Percentiles rank a stretch among this genome's conserved stretches.
phyloP scores from a whole-genome alignment of 2,888 invertebrate genomes.

The Cloeon dipterum region DNA sequence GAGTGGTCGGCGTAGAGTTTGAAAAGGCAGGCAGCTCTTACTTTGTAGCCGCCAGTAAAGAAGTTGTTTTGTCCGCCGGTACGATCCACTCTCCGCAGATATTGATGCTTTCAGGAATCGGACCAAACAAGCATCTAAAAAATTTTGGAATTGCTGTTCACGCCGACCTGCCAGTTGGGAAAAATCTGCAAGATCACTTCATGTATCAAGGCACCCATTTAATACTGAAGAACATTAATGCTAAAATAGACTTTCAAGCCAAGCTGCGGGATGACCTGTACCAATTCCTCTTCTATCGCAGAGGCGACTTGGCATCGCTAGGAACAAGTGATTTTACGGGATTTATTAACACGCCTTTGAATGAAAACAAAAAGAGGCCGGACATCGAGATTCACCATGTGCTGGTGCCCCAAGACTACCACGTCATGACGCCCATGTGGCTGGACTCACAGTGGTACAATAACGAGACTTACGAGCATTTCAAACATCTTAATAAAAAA shows the following conservation, averaged over 20 bases:
- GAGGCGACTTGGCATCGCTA: slow-evolving; percentile 47
- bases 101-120: slow-evolving; percentile 68
- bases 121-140: slow-evolving; percentile 34
- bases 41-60: slow-evolving; percentile 37
- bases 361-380: slow-evolving; percentile 30
- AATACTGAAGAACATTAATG: slow-evolving; percentile 45
- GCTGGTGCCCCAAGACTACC: slow-evolving; percentile 49
- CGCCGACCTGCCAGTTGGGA: slow-evolving; percentile 41
- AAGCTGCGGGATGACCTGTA: slow-evolving; percentile 34
- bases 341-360: neutral
- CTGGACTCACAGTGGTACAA: too few species aligned
- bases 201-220: slow-evolving; percentile 57
- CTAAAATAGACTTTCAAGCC: slow-evolving; percentile 37
- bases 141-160: slow-evolving; percentile 34
- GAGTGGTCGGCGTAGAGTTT: slow-evolving; percentile 34
- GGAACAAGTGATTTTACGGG: slow-evolving; percentile 29
- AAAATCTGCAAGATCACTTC: slow-evolving; percentile 63
- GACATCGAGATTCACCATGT: slow-evolving; percentile 57
- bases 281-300: slow-evolving; percentile 31
- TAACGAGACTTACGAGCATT: too few species aligned
- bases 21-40: slow-evolving; percentile 27
- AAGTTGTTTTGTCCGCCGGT: slow-evolving; percentile 71
- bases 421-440: too few species aligned
- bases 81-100: slow-evolving; percentile 64
- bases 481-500: too few species aligned